phyloP scores from a whole-genome alignment of 2,888 invertebrate genomes.

The Conus canariensis region DNA sequence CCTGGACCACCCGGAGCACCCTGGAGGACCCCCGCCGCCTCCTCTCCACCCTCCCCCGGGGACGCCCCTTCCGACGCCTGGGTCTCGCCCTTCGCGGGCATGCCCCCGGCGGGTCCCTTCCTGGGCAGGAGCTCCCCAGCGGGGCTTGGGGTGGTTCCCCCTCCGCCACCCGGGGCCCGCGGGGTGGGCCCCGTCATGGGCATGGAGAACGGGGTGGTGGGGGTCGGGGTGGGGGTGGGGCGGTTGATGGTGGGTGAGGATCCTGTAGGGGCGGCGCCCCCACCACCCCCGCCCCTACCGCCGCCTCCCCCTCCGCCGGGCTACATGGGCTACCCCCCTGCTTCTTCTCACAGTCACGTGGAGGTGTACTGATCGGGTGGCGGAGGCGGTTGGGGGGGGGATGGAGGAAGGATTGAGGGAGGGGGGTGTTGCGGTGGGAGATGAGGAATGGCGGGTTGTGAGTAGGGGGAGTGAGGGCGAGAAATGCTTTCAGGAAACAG shows the following conservation, averaged over 20 bases:
- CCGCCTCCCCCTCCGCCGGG: background rate
- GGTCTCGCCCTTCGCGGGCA: slow-evolving; percentile 50
- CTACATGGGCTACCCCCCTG: slow-evolving; percentile 34
- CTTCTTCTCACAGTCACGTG: slow-evolving; percentile 72
- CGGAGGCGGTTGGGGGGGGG: background rate
- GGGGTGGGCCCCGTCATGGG: background rate
- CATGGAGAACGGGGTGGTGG: background rate
- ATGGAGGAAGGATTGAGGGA: background rate
- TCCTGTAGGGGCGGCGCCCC: background rate
- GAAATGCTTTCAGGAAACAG: too few species aligned
- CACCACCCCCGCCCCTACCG: background rate
- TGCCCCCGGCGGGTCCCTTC: slow-evolving; percentile 60
- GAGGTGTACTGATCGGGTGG: slow-evolving; percentile 68
- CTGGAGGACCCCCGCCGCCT: slow-evolving; percentile 34
- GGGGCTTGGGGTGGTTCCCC: slow-evolving; percentile 3
- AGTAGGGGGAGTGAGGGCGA: too few species aligned
- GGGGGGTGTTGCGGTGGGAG: background rate
- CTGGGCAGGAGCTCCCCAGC: slow-evolving; percentile 71
- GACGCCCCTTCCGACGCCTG: slow-evolving; percentile 44
- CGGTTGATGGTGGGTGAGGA: background rate
- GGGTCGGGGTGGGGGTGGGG: background rate
- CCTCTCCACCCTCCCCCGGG: slow-evolving; percentile 23
- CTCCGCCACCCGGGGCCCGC: background rate
- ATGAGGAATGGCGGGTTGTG: background rate
- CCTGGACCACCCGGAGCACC: slow-evolving; percentile 45